These are phyloP conservation scores for Lineus longissimus DNA, from an alignment of 1,140 invertebrate genomes.

Conservation along the genomic window DNA sequence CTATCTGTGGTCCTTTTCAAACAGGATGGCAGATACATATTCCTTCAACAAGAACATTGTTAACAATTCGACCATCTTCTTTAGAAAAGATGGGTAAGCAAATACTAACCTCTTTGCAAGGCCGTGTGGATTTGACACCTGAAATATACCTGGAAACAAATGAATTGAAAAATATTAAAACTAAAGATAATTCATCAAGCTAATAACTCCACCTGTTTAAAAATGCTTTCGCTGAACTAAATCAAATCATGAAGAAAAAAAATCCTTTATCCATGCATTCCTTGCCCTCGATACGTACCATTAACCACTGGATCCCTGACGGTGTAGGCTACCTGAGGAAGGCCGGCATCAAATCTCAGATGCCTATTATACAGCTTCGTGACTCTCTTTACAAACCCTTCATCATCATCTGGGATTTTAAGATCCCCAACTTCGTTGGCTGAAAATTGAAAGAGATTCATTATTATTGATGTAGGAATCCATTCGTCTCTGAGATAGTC, in stretches of 20 bases:
- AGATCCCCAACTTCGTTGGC: conserved; percentile 39
- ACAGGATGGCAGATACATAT: no score
- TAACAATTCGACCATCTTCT: no score
- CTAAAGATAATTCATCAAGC: neutral
- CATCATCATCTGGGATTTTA: conserved; percentile 56
- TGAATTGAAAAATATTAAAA: conserved; percentile 13
- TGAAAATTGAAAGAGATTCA: conserved; percentile 13
- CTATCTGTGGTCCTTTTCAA: no score
- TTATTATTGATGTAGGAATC: no score
- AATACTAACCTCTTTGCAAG: conserved; percentile 54
- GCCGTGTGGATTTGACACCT: conserved; percentile 51
- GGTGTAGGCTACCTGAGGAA: conserved; percentile 74
- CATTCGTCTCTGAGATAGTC: no score
- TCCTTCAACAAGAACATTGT: no score
- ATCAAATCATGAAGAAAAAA: no score
- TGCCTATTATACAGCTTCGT: conserved; percentile 76
- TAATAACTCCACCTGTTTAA: no score
- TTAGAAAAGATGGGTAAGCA: no score
- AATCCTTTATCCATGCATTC: no score
- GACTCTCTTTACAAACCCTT: conserved; percentile 62
- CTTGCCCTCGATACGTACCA: conserved; percentile 38
- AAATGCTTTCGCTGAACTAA: no score
- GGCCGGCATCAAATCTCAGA: conserved; percentile 75
- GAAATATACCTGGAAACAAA: conserved; percentile 44
- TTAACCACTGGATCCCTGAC: conserved; percentile 82